Base-by-base conservation (phyloP, 2,113 vertebrate species). In the Sterna hirundo region DNA sequence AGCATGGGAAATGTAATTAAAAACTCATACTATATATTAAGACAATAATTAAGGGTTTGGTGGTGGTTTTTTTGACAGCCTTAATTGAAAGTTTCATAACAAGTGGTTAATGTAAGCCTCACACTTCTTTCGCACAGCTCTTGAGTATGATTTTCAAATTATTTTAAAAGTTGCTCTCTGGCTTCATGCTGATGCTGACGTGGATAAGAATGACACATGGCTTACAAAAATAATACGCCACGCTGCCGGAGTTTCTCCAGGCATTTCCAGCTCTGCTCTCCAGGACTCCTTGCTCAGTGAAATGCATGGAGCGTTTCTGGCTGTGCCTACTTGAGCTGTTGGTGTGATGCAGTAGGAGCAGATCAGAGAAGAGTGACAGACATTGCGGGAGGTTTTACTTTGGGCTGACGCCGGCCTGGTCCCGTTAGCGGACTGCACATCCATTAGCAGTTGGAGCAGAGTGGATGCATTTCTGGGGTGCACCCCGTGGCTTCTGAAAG, bases 391-490 rank as follows among this genome's bases (percentile, higher is more conserved):
- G 27, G n/a, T 46, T 94, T 57, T 36, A 22, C 40, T 30, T 30
- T 13, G 27, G 6, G 11, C 26, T 17, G 34, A 21, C 1, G 5
- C 55, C 20, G 32, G 23, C 40, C 49, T 49, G 21, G 29, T 66
- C 27, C 60, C 8, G 2, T 16, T 20, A 36, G 15, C 0, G 8
- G 40, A 40, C 60, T 42, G n/a, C 10, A 2, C 17, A 13, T 44
- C 29, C 13, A 2, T 55, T 16, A 60, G 20, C 30, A 46, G 46
- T 29, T 0, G 0, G 49, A 70, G 7, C 18, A 13, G 17, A 47
- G 79, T 0, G 0, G 15, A 8, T 40, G 9, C 2, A 0, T 54
- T 86, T 76, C 47, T 80, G 52, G 16, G 51, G 38, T 32, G 49
- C 49, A 23, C 34, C 49, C n/a, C 10, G 1, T 0, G 6, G 32